Base-by-base conservation (phyloP, 23 tunicate genomes). In the Styela plicata region DNA sequence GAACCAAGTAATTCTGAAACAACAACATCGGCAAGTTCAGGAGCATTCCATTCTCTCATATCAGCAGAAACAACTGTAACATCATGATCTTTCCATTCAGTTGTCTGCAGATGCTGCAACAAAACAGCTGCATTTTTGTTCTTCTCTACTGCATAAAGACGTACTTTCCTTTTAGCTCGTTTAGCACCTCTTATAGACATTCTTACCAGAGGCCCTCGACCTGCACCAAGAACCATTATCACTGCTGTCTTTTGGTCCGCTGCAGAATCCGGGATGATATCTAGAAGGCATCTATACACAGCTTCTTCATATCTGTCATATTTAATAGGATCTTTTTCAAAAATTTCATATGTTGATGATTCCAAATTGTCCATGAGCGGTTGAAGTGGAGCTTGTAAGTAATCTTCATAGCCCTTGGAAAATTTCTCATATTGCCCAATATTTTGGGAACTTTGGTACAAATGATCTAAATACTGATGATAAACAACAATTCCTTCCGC, bases 1-100 rank as follows among this genome's bases (percentile, higher is more conserved):
- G 99, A 96, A 1, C 99, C 99, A 3, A 96, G 78, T 2, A 96
- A 80, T 71, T 96, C 99, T 26, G 99, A 96, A n/a, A 96, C 97
- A 44, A 96, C 88, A 0, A 96, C 77, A 74, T 96, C 99, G 35
- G 99, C 99, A 37, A 84, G 70, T 64, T 87, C 94, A 36, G 93
- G 90, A 2, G 97, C 87, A 30, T 85, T 64, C 97, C 99, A 96
- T 21, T 36, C 29, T 36, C 99, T 64, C 99, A 96, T 96, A 63
- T 96, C 99, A 36, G 98, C 62, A 3, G 94, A 88, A 1, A 96
- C 89, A 0, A 96, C 79, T 29, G 90, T 87, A 2, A 96, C 97
- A 73, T 89, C 89, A 53, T 91, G 81, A 36, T 85, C 73, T 63
- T 63, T 79, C 99, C 99, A 96, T 63, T 96, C 94, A 1, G 92